Conservation (phyloP, 1,140 invertebrate genomes). For the Drosophila simulans region DNA sequence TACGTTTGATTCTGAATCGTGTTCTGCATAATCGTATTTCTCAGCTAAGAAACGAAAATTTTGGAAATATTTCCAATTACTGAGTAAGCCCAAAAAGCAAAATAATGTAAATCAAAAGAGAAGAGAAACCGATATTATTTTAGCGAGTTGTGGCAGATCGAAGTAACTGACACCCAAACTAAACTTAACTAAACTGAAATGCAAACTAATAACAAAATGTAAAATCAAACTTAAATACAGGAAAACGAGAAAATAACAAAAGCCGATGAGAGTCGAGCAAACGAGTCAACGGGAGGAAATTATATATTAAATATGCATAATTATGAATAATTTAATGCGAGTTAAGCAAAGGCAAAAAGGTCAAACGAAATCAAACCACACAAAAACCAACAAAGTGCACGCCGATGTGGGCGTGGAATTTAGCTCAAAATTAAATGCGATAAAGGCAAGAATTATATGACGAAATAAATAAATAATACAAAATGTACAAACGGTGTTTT, state of each 20-base stretch:
- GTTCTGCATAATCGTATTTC: conserved; percentile 14
- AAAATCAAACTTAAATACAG: conserved; percentile 81
- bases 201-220: conserved; percentile 67
- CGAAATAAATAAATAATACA: conserved; percentile 71
- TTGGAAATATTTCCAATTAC: conserved; percentile 12
- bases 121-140: conserved; percentile 35
- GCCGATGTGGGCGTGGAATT: conserved; percentile 62
- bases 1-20: conserved; percentile 4
- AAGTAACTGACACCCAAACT: conserved; percentile 34
- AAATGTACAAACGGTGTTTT: conserved; percentile 29
- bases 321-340: conserved; percentile 65
- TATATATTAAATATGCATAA: conserved; percentile 68
- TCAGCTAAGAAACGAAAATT: conserved; percentile 15
- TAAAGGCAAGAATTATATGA: conserved; percentile 78
- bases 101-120: conserved; percentile 65
- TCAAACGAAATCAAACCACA: conserved; percentile 73
- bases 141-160: conserved; percentile 26
- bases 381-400: conserved; percentile 54
- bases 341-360: conserved; percentile 65
- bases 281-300: conserved; percentile 37
- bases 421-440: conserved; percentile 76
- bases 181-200: conserved; percentile 41
- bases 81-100: conserved; percentile 40
- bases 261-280: conserved; percentile 24
- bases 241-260: conserved; percentile 49